A percentile compares a stretch with the other conserved stretches of the same genome.
These are phyloP conservation scores for Diachasmimorpha longicaudata DNA, from an alignment of 1,140 invertebrate species.

Conservation along the genomic window DNA sequence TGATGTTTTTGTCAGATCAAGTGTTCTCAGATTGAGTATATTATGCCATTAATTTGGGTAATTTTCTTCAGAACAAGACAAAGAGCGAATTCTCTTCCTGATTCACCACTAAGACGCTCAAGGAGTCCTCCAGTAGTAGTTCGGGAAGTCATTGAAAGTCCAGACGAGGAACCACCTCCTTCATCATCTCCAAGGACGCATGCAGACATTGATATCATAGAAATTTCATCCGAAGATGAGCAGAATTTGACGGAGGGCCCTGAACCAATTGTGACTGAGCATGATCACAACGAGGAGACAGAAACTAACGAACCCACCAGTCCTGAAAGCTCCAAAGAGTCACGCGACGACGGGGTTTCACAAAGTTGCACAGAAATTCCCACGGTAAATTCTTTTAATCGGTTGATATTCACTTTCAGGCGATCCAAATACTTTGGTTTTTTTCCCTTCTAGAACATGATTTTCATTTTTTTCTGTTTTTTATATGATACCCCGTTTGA, in stretches of 20 bases:
- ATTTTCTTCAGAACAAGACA: neutral
- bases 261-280: constrained; percentile 48
- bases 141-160: constrained; percentile 20
- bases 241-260: constrained; percentile 30
- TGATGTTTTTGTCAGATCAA: no score
- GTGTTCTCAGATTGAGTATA: no score
- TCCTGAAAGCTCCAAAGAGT: neutral
- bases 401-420: neutral
- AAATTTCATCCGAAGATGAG: constrained; percentile 39
- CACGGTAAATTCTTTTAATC: constrained; percentile 26
- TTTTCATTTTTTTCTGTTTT: no score
- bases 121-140: constrained; percentile 27
- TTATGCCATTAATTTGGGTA: no score
- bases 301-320: neutral
- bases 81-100: constrained; percentile 11
- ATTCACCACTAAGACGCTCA: constrained; percentile 29
- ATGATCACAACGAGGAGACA: constrained; percentile 38
- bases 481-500: no score
- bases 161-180: neutral
- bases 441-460: neutral
- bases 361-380: constrained; percentile 42
- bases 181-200: neutral
- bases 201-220: constrained; percentile 44
- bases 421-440: no score
- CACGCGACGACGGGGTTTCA: constrained; percentile 29